Percentiles rank a stretch among this genome's conserved stretches.
Conservation (phyloP, 2,113 vertebrate genomes). For the Chaetura pelagica region DNA sequence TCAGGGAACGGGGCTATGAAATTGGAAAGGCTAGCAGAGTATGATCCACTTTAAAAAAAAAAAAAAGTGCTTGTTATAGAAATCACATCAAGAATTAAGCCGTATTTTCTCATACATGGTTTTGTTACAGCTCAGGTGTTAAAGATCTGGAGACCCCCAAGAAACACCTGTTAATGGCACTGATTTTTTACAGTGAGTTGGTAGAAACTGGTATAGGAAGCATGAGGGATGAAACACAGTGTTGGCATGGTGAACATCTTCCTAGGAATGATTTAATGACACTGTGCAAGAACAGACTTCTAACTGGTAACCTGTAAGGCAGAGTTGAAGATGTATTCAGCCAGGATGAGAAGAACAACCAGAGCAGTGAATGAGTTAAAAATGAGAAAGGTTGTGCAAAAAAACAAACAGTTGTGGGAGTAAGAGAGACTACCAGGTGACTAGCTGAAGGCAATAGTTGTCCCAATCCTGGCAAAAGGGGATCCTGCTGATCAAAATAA, state of each 20-base stretch:
- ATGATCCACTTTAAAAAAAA: neutral
- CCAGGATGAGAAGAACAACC: neutral
- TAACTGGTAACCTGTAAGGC: neutral
- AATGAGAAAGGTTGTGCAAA: neutral
- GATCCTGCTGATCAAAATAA: neutral
- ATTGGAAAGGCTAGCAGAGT: neutral
- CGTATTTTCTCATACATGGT: neutral
- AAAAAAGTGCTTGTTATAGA: neutral
- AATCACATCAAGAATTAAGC: neutral
- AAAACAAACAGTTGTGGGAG: neutral
- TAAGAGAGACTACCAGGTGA: neutral
- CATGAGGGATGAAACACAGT: neutral
- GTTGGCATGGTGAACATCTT: neutral
- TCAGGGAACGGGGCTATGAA: neutral
- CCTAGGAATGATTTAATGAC: neutral
- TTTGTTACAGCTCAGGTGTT: neutral
- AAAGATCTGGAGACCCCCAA: neutral
- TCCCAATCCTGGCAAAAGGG: neutral
- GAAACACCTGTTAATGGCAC: neutral
- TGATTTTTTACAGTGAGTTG: neutral
- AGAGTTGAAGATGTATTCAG: neutral
- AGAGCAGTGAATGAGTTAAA: neutral
- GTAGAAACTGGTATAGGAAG: neutral
- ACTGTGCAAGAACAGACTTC: neutral
- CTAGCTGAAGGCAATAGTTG: slow-evolving; percentile 20